Conservation (phyloP, 1,140 invertebrate species). For the Himalopsyche phryganea region DNA sequence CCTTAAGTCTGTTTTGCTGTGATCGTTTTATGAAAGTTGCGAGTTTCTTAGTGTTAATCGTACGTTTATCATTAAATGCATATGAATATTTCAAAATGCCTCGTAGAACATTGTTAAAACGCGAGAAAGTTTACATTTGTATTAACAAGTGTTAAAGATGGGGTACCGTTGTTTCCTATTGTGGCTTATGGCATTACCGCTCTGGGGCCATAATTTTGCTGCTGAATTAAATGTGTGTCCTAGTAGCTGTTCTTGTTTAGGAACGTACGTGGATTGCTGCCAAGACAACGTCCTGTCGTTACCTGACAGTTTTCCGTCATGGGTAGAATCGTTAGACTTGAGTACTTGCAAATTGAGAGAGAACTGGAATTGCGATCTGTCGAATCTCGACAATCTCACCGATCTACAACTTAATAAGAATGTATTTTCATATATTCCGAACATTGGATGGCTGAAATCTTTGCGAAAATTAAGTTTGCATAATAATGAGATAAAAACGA, state of each 20-base stretch:
- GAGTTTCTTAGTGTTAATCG: neutral
- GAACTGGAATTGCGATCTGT: conserved; percentile 42
- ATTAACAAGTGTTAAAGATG: conserved; percentile 27
- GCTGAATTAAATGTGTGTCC: conserved; percentile 42
- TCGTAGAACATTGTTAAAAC: neutral
- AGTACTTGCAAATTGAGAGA: conserved; percentile 43
- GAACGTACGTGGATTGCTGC: conserved; percentile 58
- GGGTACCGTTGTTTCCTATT: conserved; percentile 18
- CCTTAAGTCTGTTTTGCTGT: neutral
- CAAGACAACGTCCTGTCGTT: conserved; percentile 55
- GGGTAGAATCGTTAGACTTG: conserved; percentile 60
- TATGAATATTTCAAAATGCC: conserved; percentile 2
- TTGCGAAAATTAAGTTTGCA: conserved; percentile 39
- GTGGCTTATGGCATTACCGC: conserved; percentile 14
- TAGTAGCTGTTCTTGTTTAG: conserved; percentile 56
- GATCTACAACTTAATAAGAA: conserved; percentile 56
- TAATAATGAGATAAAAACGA: conserved; percentile 40
- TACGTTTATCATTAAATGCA: neutral
- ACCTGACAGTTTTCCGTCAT: conserved; percentile 53
- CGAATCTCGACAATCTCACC: conserved; percentile 46
- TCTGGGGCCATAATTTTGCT: conserved; percentile 13
- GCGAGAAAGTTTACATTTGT: conserved; percentile 8
- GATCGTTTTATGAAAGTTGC: neutral
- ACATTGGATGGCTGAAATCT: conserved; percentile 44
- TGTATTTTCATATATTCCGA: conserved; percentile 46